Conservation (phyloP, 2,797 vertebrate species). For the Peromyscus nudipes region DNA sequence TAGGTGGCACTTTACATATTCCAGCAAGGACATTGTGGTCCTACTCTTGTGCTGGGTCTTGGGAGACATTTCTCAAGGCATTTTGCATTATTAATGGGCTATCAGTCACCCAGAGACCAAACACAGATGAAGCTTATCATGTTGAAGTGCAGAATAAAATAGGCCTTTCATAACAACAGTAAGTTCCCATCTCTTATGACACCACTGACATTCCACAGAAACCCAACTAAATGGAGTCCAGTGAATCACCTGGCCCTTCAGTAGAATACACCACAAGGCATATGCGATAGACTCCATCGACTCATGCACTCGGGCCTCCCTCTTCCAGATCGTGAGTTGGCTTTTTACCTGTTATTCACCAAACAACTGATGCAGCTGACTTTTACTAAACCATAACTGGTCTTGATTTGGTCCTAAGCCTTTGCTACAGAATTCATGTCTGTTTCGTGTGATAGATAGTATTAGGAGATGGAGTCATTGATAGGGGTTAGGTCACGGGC, state of each 20-base stretch:
- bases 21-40: background rate
- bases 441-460: background rate
- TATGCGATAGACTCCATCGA: background rate
- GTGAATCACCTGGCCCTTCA: background rate
- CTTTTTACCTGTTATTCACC: background rate
- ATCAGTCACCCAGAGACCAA: slow-evolving; percentile 38
- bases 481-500: background rate
- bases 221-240: background rate
- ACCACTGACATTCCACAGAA: slow-evolving; percentile 29
- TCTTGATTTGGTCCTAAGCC: background rate
- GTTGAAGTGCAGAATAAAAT: background rate
- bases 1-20: background rate
- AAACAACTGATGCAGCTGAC: slow-evolving; percentile 30
- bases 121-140: background rate
- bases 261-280: background rate
- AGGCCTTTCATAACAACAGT: background rate
- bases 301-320: slow-evolving; percentile 9
- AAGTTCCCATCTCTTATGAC: slow-evolving; percentile 15
- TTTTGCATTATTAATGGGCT: background rate
- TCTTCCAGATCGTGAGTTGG: slow-evolving; percentile 20
- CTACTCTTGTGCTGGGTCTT: background rate
- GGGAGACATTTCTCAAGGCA: slow-evolving; percentile 19
- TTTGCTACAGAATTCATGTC: background rate
- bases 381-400: background rate
- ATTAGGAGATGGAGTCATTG: background rate